These are phyloP conservation scores for Dimorphilus gyrociliatus DNA, from an alignment of 2,888 invertebrate genomes.

Conservation along the genomic window DNA sequence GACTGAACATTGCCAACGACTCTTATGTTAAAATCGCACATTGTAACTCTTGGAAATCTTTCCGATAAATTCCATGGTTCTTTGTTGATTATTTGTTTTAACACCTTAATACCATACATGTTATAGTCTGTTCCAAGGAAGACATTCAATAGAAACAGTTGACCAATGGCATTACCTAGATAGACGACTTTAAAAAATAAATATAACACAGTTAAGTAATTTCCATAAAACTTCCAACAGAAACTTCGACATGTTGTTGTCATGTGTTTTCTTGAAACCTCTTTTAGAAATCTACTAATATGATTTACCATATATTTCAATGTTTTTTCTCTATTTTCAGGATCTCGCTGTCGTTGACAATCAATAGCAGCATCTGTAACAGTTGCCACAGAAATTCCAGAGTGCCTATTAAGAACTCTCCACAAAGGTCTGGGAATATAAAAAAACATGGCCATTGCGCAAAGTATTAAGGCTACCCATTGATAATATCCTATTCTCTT, in stretches of 20 bases:
- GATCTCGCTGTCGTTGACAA: conserved; percentile 7
- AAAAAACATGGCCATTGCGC: conserved; percentile 9
- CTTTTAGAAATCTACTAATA: conserved; percentile 36
- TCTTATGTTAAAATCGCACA: conserved; percentile 37
- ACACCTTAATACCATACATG: conserved; percentile 38
- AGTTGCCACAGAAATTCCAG: conserved; percentile 9
- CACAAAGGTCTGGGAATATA: conserved; percentile 39
- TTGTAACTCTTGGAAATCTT: conserved; percentile 33
- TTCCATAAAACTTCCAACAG: conserved; percentile 34
- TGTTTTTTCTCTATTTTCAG: conserved; percentile 14
- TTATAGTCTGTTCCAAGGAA: conserved; percentile 38
- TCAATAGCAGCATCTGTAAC: conserved; percentile 11
- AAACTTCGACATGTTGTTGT: conserved; percentile 19
- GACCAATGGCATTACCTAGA: conserved; percentile 37
- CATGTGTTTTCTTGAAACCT: conserved; percentile 28
- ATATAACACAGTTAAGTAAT: conserved; percentile 39
- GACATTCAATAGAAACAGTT: conserved; percentile 39
- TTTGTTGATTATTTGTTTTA: conserved; percentile 37
- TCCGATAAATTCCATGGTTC: conserved; percentile 27
- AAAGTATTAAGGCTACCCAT: conserved; percentile 39
- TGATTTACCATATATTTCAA: conserved; percentile 23
- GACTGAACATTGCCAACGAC: conserved; percentile 34
- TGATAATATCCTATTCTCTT: conserved; percentile 38
- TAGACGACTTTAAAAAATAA: conserved; percentile 36
- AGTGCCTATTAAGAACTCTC: conserved; percentile 29